phyloP scores from a whole-genome alignment of 2,113 vertebrate species.

The Halichoeres trimaculatus region DNA sequence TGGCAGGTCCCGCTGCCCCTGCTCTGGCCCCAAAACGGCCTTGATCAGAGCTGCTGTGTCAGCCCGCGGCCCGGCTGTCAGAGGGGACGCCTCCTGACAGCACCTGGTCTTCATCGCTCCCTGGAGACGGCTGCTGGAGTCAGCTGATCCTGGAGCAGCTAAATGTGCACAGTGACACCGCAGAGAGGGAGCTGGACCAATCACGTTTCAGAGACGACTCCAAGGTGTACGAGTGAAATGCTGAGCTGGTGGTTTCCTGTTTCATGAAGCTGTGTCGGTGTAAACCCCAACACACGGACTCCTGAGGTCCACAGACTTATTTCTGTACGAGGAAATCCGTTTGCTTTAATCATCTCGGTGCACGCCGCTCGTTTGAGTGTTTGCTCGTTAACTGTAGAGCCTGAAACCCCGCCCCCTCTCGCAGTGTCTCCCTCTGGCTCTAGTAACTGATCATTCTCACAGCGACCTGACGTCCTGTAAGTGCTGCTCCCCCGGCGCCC shows the following conservation, averaged over 20 bases:
- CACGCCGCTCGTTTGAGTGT: conserved; percentile 35
- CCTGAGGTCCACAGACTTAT: conserved; percentile 33
- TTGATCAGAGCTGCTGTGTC: conserved; percentile 47
- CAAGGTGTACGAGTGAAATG: conserved; percentile 37
- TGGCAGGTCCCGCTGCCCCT: conserved; percentile 31
- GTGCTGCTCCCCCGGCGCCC: conserved; percentile 53
- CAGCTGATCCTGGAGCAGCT: conserved; percentile 55
- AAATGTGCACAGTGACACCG: conserved; percentile 50
- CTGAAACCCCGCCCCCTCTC: no score
- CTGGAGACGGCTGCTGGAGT: conserved; percentile 64
- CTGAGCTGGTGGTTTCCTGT: conserved; percentile 48
- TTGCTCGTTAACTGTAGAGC: conserved; percentile 47
- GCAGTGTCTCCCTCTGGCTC: conserved; percentile 55
- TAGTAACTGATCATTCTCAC: conserved; percentile 69
- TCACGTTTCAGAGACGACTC: conserved; percentile 37
- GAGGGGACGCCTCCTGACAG: conserved; percentile 54
- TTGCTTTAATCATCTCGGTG: conserved; percentile 52
- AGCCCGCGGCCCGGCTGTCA: conserved; percentile 63
- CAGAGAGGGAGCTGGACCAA: conserved; percentile 30
- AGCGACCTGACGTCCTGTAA: conserved; percentile 63
- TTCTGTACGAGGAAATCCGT: conserved; percentile 55
- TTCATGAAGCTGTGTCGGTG: conserved; percentile 15
- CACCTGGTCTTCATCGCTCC: conserved; percentile 60
- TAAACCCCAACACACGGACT: conserved; percentile 21
- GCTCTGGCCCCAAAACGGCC: conserved; percentile 49